Conservation (phyloP, 1,140 invertebrate genomes). For the Scylla paramamosain region DNA sequence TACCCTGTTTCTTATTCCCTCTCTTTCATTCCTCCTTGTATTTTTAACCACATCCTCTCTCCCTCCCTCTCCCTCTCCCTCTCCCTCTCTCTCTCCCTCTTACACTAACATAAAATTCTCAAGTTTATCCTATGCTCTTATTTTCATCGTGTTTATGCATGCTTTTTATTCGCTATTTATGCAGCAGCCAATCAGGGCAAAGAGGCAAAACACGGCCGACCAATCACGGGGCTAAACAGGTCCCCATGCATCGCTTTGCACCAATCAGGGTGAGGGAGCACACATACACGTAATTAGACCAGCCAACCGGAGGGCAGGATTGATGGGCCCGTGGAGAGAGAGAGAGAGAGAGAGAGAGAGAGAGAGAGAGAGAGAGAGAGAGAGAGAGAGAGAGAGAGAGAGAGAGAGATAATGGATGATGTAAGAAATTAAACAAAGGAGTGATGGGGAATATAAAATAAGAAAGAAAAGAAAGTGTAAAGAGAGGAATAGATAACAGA, state of each 20-base stretch:
- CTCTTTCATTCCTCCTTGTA: no score
- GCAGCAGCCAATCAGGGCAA: not conserved
- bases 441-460: not conserved
- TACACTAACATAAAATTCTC: no score
- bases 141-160: no score
- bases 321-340: slow-evolving; percentile 12
- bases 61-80: not conserved
- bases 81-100: not conserved
- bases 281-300: no score
- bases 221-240: no score
- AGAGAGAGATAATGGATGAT: not conserved
- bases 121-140: no score
- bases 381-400: slow-evolving; percentile 16
- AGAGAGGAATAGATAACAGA: not conserved
- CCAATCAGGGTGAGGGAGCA: no score
- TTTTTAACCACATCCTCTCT: not conserved
- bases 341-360: slow-evolving; percentile 28
- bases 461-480: not conserved
- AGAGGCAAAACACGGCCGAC: not conserved
- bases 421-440: not conserved
- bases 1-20: no score
- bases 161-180: no score
- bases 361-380: slow-evolving; percentile 46
- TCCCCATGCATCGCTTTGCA: no score
- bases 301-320: not conserved